Percentiles rank a stretch among this genome's conserved stretches.
These are phyloP conservation scores for Drosophila nigromelanica DNA, from an alignment of 1,140 invertebrate species.

Conservation along the genomic window DNA sequence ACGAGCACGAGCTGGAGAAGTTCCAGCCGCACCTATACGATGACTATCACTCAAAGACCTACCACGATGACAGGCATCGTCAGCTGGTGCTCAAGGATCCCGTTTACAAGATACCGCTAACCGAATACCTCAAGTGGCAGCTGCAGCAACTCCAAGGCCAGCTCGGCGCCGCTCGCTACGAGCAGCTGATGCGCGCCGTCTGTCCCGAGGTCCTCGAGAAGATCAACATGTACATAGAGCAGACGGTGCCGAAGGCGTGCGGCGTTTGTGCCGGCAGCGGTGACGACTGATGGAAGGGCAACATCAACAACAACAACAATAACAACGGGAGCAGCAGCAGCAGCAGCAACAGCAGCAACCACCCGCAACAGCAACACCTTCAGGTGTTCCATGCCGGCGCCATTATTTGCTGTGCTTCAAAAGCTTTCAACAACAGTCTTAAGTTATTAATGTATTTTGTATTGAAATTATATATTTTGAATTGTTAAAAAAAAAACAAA, in stretches of 20 bases:
- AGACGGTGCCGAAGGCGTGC: conserved; percentile 71
- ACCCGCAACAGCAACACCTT: not conserved
- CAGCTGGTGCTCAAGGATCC: conserved; percentile 88
- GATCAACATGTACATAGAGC: conserved; percentile 84
- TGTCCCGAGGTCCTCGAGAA: conserved; percentile 88
- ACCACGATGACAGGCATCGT: conserved; percentile 85
- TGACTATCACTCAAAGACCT: conserved; percentile 75
- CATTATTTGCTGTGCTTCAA: conserved; percentile 69
- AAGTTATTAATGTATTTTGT: conserved; percentile 81
- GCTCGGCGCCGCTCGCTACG: conserved; percentile 88
- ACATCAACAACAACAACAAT: not conserved
- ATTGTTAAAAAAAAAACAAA: conserved; percentile 54
- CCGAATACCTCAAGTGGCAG: conserved; percentile 88
- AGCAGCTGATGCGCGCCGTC: conserved; percentile 88
- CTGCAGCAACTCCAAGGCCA: conserved; percentile 86
- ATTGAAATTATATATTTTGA: conserved; percentile 82
- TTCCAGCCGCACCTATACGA: conserved; percentile 60
- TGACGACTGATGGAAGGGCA: conserved; percentile 38
- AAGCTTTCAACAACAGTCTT: conserved; percentile 70
- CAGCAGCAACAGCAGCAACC: not conserved
- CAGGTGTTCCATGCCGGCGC: conserved; percentile 18
- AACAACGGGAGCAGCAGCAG: conserved; percentile 18
- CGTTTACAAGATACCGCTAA: conserved; percentile 88
- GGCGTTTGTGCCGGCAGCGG: conserved; percentile 56
- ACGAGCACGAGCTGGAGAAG: conserved; percentile 76